phyloP scores from a whole-genome alignment of 2,888 invertebrate genomes.

The Oligia strigilis region DNA sequence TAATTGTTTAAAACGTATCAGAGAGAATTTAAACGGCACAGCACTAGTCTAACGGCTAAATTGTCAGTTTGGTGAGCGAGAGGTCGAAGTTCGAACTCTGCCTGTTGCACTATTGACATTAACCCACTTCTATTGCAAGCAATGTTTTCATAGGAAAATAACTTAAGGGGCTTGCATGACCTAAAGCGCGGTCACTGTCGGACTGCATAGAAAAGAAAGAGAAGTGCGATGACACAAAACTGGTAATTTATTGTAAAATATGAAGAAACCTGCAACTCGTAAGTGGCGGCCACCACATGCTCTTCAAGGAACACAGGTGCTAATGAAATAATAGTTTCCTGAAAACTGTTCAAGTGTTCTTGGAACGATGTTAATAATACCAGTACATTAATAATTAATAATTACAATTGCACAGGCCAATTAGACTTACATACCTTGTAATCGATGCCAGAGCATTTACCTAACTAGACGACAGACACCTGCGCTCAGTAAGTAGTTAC shows the following conservation, averaged over 20 bases:
- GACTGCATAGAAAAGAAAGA: no score
- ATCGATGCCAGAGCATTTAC: constrained; percentile 10
- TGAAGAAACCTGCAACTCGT: background rate
- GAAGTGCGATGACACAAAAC: no score
- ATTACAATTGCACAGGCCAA: background rate
- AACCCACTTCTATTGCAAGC: background rate
- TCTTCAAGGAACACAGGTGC: background rate
- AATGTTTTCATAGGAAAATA: background rate
- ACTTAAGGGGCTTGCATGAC: background rate
- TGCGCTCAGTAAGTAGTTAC: background rate
- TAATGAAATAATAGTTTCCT: background rate
- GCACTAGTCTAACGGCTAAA: no score
- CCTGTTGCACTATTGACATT: background rate
- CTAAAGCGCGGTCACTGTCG: no score
- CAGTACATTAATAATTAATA: no score
- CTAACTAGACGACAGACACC: background rate
- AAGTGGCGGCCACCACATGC: background rate
- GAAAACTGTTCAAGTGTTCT: background rate
- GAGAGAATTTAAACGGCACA: background rate
- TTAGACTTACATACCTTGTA: constrained; percentile 27
- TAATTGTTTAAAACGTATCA: constrained; percentile 1
- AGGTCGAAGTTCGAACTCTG: constrained; percentile 4
- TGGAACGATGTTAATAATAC: constrained; percentile 3
- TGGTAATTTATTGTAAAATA: no score
- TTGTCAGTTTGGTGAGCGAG: background rate